Conservation (phyloP, 1,140 invertebrate genomes). For the Glossosoma conforme region DNA sequence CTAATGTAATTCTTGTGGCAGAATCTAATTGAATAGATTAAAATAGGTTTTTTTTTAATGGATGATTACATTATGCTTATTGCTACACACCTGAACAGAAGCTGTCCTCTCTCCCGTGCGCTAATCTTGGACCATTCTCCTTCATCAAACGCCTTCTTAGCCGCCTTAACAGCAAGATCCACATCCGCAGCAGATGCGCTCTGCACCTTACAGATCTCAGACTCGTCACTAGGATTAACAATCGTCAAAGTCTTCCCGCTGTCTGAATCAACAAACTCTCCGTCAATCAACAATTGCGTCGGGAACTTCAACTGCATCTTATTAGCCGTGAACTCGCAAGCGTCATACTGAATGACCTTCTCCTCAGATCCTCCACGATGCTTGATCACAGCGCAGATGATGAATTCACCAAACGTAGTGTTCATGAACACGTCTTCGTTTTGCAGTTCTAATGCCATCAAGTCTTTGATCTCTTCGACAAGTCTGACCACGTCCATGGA, state of each 20-base stretch:
- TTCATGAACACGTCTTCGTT: conserved; percentile 94
- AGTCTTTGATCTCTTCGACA: conserved; percentile 88
- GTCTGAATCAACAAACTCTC: conserved; percentile 79
- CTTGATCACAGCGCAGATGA: conserved; percentile 59
- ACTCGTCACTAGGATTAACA: conserved; percentile 85
- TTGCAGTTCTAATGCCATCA: conserved; percentile 68
- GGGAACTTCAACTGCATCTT: conserved; percentile 82
- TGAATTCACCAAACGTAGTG: conserved; percentile 81
- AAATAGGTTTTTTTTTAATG: too few species aligned
- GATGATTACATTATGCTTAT: too few species aligned
- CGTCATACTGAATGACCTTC: conserved; percentile 61
- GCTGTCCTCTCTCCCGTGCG: conserved; percentile 70
- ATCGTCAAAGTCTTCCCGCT: conserved; percentile 58
- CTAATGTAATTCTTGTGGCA: too few species aligned
- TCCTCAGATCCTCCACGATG: conserved; percentile 54
- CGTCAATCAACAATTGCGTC: conserved; percentile 87
- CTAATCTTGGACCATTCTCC: conserved; percentile 88
- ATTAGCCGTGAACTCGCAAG: conserved; percentile 73
- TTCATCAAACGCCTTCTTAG: conserved; percentile 79
- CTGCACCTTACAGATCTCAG: conserved; percentile 73
- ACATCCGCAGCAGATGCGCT: conserved; percentile 76
- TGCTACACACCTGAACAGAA: conserved; percentile 74
- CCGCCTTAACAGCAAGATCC: conserved; percentile 78
- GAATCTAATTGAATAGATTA: too few species aligned
- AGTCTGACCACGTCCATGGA: conserved; percentile 95